These are phyloP conservation scores for Falcaria lacertinaria DNA, from an alignment of 2,888 invertebrate genomes.

Conservation along the genomic window DNA sequence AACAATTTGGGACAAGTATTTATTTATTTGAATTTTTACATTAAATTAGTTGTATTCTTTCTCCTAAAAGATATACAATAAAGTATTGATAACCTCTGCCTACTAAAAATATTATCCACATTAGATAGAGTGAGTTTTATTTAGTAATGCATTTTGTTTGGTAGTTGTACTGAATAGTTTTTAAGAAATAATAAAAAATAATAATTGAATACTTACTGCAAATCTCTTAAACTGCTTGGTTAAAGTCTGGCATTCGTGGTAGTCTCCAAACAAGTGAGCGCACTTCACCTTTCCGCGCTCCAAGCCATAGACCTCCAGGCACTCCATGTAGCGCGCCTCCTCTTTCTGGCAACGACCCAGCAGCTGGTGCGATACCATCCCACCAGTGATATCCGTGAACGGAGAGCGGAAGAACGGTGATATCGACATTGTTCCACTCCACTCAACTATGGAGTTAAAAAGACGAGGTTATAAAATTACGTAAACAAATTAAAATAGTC, in stretches of 20 bases:
- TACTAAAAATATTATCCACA: too few relatives aligned
- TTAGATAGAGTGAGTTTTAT: too few relatives aligned
- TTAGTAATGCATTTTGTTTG: too few relatives aligned
- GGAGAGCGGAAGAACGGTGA: conserved; percentile 84
- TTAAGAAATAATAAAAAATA: background rate
- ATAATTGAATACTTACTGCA: conserved; percentile 51
- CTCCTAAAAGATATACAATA: too few relatives aligned
- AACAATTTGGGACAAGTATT: too few relatives aligned
- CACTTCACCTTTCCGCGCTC: conserved; percentile 83
- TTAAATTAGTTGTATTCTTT: too few relatives aligned
- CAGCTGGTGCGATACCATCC: conserved; percentile 82
- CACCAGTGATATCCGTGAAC: conserved; percentile 85
- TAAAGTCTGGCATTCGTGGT: conserved; percentile 83
- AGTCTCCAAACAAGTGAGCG: conserved; percentile 81
- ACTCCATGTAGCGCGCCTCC: conserved; percentile 86
- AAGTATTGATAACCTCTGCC: too few relatives aligned
- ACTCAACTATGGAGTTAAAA: too few relatives aligned
- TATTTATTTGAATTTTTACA: too few relatives aligned
- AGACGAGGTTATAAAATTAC: conserved; percentile 30
- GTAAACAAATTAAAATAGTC: conserved; percentile 41
- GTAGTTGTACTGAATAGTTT: too few relatives aligned
- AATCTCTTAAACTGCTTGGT: conserved; percentile 81
- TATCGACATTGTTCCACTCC: conserved; percentile 72
- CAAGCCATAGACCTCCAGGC: conserved; percentile 89
- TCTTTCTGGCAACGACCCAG: conserved; percentile 82